phyloP scores from a whole-genome alignment of 2,888 invertebrate species.

The Cremastinae sp. region DNA sequence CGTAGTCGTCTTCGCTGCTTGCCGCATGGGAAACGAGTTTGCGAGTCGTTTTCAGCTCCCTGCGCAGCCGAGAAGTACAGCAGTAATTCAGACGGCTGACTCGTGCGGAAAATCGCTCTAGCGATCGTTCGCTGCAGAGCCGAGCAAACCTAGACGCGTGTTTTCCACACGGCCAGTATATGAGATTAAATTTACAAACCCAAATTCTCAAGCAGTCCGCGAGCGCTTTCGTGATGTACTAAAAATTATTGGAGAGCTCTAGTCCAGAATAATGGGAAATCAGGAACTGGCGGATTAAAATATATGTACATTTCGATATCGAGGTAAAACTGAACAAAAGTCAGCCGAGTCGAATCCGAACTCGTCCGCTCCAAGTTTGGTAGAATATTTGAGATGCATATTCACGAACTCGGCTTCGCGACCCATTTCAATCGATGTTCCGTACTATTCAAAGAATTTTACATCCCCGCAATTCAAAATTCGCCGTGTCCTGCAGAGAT shows the following conservation, averaged over 20 bases:
- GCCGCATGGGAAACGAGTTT: slow-evolving; percentile 54
- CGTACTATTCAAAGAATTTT: slow-evolving; percentile 6
- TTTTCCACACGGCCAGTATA: slow-evolving; percentile 11
- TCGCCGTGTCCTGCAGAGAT: neutral
- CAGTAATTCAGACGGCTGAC: slow-evolving; percentile 47
- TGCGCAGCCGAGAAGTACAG: slow-evolving; percentile 45
- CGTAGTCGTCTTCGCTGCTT: slow-evolving; percentile 38
- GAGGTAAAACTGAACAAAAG: neutral
- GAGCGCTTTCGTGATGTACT: neutral
- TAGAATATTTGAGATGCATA: neutral
- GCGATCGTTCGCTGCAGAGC: slow-evolving; percentile 42
- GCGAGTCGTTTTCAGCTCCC: slow-evolving; percentile 49
- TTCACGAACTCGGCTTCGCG: neutral
- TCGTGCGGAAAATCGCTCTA: slow-evolving; percentile 47
- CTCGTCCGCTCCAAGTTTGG: neutral
- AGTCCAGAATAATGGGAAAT: too few species aligned
- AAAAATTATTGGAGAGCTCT: too few species aligned
- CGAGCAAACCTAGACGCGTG: slow-evolving; percentile 2
- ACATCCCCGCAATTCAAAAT: neutral
- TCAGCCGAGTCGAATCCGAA: neutral
- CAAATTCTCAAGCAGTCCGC: slow-evolving; percentile 5
- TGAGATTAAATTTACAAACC: slow-evolving; percentile 34
- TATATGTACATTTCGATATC: too few species aligned
- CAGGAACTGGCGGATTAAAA: too few species aligned
- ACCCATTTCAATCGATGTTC: neutral